phyloP scores from a whole-genome alignment of 2,888 invertebrate genomes.

The Nysson spinosus region DNA sequence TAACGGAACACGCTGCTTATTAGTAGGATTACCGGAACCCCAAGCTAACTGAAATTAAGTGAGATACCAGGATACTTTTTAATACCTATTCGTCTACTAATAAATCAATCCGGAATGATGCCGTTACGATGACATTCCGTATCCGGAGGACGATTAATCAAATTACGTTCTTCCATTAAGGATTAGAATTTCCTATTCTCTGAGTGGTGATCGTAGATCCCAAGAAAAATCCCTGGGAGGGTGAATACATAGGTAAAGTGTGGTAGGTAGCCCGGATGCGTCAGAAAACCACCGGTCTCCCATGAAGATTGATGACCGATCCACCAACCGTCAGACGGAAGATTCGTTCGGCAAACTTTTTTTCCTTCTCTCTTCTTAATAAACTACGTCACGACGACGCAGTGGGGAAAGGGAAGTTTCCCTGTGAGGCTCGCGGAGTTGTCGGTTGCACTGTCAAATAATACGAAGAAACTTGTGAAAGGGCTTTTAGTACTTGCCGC shows the following conservation, averaged over 20 bases:
- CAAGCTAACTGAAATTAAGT: constrained; percentile 17
- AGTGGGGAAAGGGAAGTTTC: constrained; percentile 31
- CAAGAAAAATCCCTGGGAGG: not conserved
- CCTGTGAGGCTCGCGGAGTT: constrained; percentile 13
- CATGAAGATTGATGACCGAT: constrained; percentile 50
- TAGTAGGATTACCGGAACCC: not conserved
- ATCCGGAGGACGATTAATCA: too few species aligned
- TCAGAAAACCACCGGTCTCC: constrained; percentile 24
- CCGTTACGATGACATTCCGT: constrained; percentile 10
- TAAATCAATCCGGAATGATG: constrained; percentile 18
- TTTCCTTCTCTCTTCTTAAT: constrained; percentile 33
- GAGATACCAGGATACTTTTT: constrained; percentile 7
- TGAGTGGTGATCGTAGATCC: constrained; percentile 7
- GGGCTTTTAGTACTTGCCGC: constrained; percentile 22
- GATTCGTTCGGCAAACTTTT: constrained; percentile 26
- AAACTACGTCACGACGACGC: constrained; percentile 32
- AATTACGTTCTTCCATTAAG: too few species aligned
- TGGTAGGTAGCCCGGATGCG: constrained; percentile 17
- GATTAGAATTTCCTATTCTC: too few species aligned
- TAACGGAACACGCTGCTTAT: not conserved
- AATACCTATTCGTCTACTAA: constrained; percentile 13
- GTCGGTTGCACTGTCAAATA: constrained; percentile 26
- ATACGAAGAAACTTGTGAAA: constrained; percentile 8
- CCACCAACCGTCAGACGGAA: constrained; percentile 14
- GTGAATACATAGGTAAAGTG: not conserved